Conservation (phyloP, 1,140 invertebrate species). For the Trichonephila clavipes region DNA sequence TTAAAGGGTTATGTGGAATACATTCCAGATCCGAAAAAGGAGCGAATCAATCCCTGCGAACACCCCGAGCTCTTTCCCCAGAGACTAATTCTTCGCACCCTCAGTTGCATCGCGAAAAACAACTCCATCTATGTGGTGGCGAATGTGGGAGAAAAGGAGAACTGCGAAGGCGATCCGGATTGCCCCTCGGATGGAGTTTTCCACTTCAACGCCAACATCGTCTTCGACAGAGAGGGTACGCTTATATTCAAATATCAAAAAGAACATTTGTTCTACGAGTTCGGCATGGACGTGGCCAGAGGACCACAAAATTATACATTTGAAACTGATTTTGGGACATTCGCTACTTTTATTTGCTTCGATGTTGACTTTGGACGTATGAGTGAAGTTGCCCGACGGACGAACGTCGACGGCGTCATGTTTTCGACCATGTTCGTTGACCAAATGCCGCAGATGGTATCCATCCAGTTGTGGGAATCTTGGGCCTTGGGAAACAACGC, state of each 20-base stretch:
- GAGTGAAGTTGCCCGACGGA: constrained; percentile 79
- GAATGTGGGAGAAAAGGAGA: constrained; percentile 83
- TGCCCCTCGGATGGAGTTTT: constrained; percentile 81
- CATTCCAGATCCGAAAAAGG: constrained; percentile 65
- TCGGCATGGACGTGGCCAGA: constrained; percentile 82
- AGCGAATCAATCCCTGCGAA: constrained; percentile 54
- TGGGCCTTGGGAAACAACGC: constrained; percentile 83
- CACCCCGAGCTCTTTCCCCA: constrained; percentile 26
- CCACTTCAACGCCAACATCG: constrained; percentile 89
- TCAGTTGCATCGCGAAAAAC: constrained; percentile 84
- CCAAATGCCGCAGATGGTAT: constrained; percentile 85
- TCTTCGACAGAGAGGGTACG: constrained; percentile 85
- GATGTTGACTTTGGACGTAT: constrained; percentile 84
- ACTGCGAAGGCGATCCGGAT: background rate
- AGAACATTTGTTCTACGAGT: constrained; percentile 86
- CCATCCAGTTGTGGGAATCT: constrained; percentile 82
- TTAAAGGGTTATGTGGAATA: constrained; percentile 20
- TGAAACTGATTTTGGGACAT: constrained; percentile 82
- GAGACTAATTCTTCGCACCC: constrained; percentile 78
- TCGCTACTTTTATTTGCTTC: constrained; percentile 89
- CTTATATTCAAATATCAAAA: constrained; percentile 88
- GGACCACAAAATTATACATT: constrained; percentile 84
- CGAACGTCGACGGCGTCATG: constrained; percentile 82
- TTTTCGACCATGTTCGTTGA: constrained; percentile 88
- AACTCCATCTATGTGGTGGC: constrained; percentile 85